phyloP scores from a whole-genome alignment of 2,888 invertebrate species.

The Macrophya annulata region DNA sequence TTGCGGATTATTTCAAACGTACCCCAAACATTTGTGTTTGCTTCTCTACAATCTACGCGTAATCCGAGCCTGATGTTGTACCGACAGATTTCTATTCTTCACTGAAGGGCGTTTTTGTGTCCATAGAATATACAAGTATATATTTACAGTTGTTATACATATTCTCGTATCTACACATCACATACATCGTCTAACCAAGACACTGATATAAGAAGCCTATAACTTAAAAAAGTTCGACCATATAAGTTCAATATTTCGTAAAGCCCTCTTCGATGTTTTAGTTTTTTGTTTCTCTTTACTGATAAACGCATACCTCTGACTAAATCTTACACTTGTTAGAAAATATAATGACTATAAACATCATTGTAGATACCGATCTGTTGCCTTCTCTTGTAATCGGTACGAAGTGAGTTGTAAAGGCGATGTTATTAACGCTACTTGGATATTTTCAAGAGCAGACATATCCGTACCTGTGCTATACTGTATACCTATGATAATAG shows the following conservation, averaged over 20 bases:
- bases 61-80: constrained; percentile 65
- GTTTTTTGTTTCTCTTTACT: too few relatives aligned
- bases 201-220: background rate
- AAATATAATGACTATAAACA: too few relatives aligned
- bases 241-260: background rate
- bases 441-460: too few relatives aligned
- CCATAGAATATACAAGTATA: background rate
- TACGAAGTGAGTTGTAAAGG: background rate
- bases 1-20: constrained; percentile 73
- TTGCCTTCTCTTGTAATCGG: too few relatives aligned
- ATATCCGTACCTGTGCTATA: background rate
- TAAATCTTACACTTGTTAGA: too few relatives aligned
- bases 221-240: background rate
- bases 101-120: background rate
- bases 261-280: background rate
- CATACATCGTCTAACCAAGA: background rate
- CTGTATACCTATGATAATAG: background rate
- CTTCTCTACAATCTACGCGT: constrained; percentile 69
- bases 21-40: constrained; percentile 67
- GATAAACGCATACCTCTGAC: too few relatives aligned
- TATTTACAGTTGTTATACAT: background rate
- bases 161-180: background rate
- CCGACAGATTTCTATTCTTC: constrained; percentile 57
- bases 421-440: background rate
- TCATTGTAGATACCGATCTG: too few relatives aligned